phyloP scores from a whole-genome alignment of 1,140 invertebrate genomes.

The Drosophila orena region DNA sequence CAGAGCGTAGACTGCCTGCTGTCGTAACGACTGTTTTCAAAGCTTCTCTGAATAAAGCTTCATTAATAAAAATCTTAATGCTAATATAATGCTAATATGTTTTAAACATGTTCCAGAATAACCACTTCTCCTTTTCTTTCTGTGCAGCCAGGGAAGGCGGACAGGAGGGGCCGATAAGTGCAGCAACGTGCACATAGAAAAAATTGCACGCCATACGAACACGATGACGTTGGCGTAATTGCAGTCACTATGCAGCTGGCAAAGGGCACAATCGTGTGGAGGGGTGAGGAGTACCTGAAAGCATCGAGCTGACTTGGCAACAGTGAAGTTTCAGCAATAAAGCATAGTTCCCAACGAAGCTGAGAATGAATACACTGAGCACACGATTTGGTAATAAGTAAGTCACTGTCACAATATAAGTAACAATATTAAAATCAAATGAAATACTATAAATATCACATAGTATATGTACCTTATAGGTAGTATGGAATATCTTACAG shows the following conservation, averaged over 20 bases:
- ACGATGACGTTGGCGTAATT: constrained; percentile 60
- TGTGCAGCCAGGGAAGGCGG: constrained; percentile 9
- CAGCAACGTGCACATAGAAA: constrained; percentile 75
- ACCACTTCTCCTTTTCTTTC: background rate
- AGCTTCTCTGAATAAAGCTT: too few species aligned
- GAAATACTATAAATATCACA: too few species aligned
- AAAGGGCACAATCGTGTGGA: background rate
- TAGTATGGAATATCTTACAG: background rate
- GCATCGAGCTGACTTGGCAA: constrained; percentile 1
- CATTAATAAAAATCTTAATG: background rate
- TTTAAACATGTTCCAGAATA: too few species aligned
- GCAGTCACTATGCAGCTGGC: constrained; percentile 20
- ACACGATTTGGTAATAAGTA: too few species aligned
- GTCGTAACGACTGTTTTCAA: background rate
- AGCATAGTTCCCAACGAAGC: too few species aligned
- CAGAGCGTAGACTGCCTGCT: background rate
- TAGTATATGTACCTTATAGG: background rate
- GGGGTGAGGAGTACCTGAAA: background rate
- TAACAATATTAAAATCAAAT: background rate
- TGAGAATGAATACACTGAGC: too few species aligned
- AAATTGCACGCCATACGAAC: constrained; percentile 57
- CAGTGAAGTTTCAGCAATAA: background rate
- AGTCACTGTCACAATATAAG: too few species aligned
- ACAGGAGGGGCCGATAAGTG: constrained; percentile 44
- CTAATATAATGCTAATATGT: background rate